These are phyloP conservation scores for Nomada hirtipes DNA, from an alignment of 2,888 invertebrate genomes.

Conservation along the genomic window DNA sequence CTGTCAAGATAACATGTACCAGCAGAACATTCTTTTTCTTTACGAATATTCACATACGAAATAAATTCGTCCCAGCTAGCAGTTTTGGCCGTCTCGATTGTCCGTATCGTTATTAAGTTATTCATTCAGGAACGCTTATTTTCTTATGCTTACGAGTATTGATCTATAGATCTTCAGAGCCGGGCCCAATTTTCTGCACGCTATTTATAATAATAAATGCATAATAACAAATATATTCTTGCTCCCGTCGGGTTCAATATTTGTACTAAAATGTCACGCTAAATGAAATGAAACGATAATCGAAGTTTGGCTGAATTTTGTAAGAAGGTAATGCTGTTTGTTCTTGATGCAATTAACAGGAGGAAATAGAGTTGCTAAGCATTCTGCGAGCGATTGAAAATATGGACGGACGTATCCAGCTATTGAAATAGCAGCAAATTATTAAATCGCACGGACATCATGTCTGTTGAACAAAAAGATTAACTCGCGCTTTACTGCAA, in stretches of 20 bases:
- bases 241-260: not conserved
- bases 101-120: constrained; percentile 52
- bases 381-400: constrained; percentile 13
- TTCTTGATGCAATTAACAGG: not conserved
- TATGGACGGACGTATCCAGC: constrained; percentile 44
- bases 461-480: not conserved
- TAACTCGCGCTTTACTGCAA: not conserved
- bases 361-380: not conserved
- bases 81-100: constrained; percentile 60
- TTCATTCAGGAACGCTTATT: constrained; percentile 54
- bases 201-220: not conserved
- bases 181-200: constrained; percentile 16
- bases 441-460: not conserved
- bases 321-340: too few species aligned
- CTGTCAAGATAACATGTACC: constrained; percentile 20
- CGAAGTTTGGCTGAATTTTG: too few species aligned
- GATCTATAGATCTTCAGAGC: constrained; percentile 30
- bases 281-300: too few species aligned
- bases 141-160: constrained; percentile 43
- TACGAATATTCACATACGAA: constrained; percentile 18
- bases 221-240: not conserved
- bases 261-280: too few species aligned
- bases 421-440: constrained; percentile 41
- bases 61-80: constrained; percentile 37
- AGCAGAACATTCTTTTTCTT: not conserved